Evolutionary conservation across 2,113 vertebrate genomes (phyloP), one percentile per base, ranked within the genome.

Genomic region (Calyptommatus sinebrachiatus): DNA sequence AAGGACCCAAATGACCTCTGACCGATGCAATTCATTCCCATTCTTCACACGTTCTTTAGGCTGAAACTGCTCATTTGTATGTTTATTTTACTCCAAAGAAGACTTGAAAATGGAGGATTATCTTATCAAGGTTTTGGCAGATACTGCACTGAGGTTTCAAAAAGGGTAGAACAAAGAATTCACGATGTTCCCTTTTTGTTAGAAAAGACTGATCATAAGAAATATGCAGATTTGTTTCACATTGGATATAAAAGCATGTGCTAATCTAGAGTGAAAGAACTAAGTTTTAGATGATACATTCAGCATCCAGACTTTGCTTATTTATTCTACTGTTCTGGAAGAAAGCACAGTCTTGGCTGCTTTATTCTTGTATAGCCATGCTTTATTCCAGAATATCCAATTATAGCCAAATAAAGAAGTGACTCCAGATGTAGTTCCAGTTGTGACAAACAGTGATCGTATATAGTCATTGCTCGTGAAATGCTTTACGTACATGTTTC

Each of bases 11-110:
- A 0, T 82, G 82, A 80, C 83, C 81, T 85, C 76, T 50, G 50
- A 65, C 79, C 76, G 2, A 61, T 62, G 69, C 26, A 45, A 35
- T 12, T 28, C 29, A 63, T 72, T 24, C 6, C 2, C 21, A 48
- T 28, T 8, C 61, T 62, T 5, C 71, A 71, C 41, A 28, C 12
- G 46, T 31, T 16, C 62, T 31, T 78, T 66, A 21, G 46, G 26
- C 31, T 79, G 66, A 73, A 81, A 31, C 78, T 84, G 21, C 60
- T 70, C 3, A 28, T 75, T 80, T 50, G 20, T 73, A 45, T 6
- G 16, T 69, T 14, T 48, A 26, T 50, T 67, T 91, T 78, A 53
- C 45, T 78, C 80, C 26, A 8, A 79, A 77, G 79, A 85, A 86
- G 77, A 26, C 18, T n/a, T 12, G 45, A 61, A 82, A 85, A 66